Percentiles rank a stretch among this genome's conserved stretches.
Evolutionary conservation across 1,140 invertebrate species (phyloP).

Genomic region (Maconellicoccus hirsutus): DNA sequence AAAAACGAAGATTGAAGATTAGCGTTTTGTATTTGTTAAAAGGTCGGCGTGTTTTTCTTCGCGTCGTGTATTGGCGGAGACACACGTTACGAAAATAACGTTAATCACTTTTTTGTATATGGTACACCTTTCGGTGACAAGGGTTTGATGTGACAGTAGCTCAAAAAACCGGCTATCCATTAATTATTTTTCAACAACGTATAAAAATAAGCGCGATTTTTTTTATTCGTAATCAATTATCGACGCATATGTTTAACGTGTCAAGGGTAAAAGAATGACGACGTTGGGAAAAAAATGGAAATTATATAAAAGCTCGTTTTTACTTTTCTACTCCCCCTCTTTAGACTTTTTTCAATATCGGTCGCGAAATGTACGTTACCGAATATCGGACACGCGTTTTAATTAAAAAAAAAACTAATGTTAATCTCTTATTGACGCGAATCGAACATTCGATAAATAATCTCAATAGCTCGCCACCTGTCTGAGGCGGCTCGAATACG

Average conservation of each 20-base stretch:
- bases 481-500: not conserved
- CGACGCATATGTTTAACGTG: slow-evolving; percentile 2
- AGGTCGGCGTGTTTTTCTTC: no score
- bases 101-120: not conserved
- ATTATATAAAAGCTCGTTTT: not conserved
- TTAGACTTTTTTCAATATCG: not conserved
- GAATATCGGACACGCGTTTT: not conserved
- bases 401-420: not conserved
- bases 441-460: not conserved
- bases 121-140: not conserved
- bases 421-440: not conserved
- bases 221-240: slow-evolving; percentile 10
- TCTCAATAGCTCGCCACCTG: slow-evolving; percentile 1
- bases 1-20: slow-evolving; percentile 41
- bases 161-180: not conserved
- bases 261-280: slow-evolving; percentile 4
- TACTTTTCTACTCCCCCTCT: not conserved
- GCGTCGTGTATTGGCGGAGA: no score
- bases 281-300: not conserved
- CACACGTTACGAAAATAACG: not conserved
- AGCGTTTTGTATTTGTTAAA: no score
- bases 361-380: not conserved
- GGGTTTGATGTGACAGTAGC: not conserved
- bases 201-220: not conserved
- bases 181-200: not conserved